Base-by-base conservation (phyloP, 2,888 invertebrate genomes). In the Netelia fuscicornis region DNA sequence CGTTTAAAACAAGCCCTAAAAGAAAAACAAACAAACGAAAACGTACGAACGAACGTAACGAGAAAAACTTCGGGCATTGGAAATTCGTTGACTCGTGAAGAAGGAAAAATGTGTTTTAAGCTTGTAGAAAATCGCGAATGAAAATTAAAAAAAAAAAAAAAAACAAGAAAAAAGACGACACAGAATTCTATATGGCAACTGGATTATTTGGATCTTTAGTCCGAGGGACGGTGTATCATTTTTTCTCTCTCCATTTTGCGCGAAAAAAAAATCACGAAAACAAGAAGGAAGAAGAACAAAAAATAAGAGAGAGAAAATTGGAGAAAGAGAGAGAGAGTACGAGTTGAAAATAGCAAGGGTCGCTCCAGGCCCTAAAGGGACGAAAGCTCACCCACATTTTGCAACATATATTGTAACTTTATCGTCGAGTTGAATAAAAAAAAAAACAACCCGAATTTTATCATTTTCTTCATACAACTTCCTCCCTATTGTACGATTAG, bases 341-440 rank as follows among this genome's bases (percentile, higher is more conserved):
- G 5, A 30, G 90, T 91, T 90, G 90, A 90, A 90, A 91, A 90
- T 90, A 88, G 89, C 88, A 85, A 89, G 83, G 83, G 62, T 83
- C 85, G 23, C 23, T 87, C 84, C 79, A 82, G 86, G 85, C 86
- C 87, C 84, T 83, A 80, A 48, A 44, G 67, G 87, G 86, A 89
- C 86, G 84, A 84, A 84, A 84, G 86, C 86, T 86, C 88, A 84
- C 85, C 83, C 87, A 30, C n/a, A 86, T 87, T 87, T 88, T 89
- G 89, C 88, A 90, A 90, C 89, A 88, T 90, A 83, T 88, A 80
- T 83, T 86, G 88, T 86, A 30, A 84, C 85, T 83, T 70, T 56
- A 67, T 77, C 81, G 25, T 62, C 64, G 56, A 25, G 8, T 30
- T 58, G 48, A 58, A 23, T 3, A 76, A 11, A 58, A 23, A 77